These are phyloP conservation scores for Nomada lathburiana DNA, from an alignment of 2,888 invertebrate genomes.

Conservation along the genomic window DNA sequence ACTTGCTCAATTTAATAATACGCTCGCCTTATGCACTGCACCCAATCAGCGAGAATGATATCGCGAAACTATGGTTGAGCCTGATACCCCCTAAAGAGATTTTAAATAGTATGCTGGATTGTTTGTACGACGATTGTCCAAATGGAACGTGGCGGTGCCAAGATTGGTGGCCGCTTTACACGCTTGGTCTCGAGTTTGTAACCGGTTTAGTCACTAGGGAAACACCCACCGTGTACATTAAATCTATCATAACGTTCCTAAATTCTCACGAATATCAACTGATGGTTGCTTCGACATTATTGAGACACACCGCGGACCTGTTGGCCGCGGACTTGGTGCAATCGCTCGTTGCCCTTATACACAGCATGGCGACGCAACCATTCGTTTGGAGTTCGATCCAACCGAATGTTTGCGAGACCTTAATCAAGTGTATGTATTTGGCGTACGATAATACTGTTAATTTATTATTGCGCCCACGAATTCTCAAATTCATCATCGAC, in stretches of 20 bases:
- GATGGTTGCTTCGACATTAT: conserved; percentile 79
- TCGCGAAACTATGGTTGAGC: conserved; percentile 81
- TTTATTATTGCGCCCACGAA: conserved; percentile 80
- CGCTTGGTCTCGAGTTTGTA: conserved; percentile 80
- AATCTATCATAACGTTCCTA: conserved; percentile 76
- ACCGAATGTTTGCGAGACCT: conserved; percentile 78
- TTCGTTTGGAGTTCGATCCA: conserved; percentile 79
- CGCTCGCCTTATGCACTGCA: conserved; percentile 76
- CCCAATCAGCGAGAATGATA: conserved; percentile 78
- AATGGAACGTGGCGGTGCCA: conserved; percentile 81
- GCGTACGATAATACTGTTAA: conserved; percentile 83
- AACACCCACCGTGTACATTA: conserved; percentile 71
- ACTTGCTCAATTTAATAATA: conserved; percentile 78
- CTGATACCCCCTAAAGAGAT: conserved; percentile 80
- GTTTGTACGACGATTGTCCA: conserved; percentile 78
- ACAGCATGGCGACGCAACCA: conserved; percentile 77
- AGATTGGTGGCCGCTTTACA: conserved; percentile 83
- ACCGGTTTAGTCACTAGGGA: conserved; percentile 77
- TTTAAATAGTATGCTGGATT: conserved; percentile 79
- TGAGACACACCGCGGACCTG: conserved; percentile 82
- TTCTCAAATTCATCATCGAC: conserved; percentile 83
- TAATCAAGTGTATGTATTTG: conserved; percentile 82
- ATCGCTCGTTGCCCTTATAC: conserved; percentile 81
- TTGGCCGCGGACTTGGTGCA: conserved; percentile 81
- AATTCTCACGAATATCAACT: conserved; percentile 81